phyloP scores from a whole-genome alignment of 1,140 invertebrate genomes.

The Macrobrachium rosenbergii region DNA sequence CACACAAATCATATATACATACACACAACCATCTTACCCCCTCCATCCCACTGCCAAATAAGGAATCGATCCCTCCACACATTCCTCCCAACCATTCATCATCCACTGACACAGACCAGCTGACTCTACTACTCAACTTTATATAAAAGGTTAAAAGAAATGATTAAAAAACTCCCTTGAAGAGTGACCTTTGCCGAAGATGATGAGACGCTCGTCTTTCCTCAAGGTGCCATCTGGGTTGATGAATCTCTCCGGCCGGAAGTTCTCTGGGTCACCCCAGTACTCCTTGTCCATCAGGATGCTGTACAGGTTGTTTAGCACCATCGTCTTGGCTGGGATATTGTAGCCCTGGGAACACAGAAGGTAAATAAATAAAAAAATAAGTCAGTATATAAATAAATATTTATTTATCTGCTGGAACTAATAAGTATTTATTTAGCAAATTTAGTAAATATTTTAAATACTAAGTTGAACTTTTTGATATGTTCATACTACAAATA shows the following conservation, averaged over 20 bases:
- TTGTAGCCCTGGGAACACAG: conserved; percentile 58
- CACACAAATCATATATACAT: no score
- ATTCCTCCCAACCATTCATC: no score
- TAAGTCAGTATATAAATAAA: not conserved
- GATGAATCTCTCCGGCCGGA: conserved; percentile 71
- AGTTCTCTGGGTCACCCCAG: conserved; percentile 70
- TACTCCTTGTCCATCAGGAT: conserved; percentile 77
- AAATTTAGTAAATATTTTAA: not conserved
- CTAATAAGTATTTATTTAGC: not conserved
- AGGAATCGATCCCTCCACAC: no score
- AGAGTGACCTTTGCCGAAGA: conserved; percentile 56
- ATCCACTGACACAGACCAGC: no score
- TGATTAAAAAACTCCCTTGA: no score
- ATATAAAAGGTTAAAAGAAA: no score
- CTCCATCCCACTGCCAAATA: no score
- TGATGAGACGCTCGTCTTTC: conserved; percentile 57
- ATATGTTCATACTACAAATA: no score
- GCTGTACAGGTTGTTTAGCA: conserved; percentile 80
- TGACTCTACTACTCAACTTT: no score
- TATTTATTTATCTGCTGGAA: no score
- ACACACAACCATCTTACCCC: no score
- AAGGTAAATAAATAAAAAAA: not conserved
- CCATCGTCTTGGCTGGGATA: conserved; percentile 73
- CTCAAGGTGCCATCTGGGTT: conserved; percentile 66
- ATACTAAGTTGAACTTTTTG: no score